Conservation (phyloP, 2,113 vertebrate genomes). For the Istiophorus platypterus region DNA sequence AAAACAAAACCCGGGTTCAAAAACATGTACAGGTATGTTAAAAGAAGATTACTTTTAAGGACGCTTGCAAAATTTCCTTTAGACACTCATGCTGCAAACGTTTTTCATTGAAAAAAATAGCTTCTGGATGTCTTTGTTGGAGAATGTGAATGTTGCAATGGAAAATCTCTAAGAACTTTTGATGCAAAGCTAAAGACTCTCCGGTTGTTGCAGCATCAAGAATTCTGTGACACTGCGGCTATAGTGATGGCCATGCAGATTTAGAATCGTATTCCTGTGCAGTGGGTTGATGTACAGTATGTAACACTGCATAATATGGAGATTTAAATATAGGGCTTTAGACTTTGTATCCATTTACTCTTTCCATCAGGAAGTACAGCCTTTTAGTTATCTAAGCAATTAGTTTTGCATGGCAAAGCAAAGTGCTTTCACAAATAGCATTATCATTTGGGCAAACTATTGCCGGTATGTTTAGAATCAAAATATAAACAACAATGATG, state of each 20-base stretch:
- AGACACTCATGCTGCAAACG: background rate
- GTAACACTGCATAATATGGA: too few species aligned
- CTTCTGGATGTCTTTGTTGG: slow-evolving; percentile 4
- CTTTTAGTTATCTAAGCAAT: too few species aligned
- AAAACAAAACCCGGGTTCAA: slow-evolving; percentile 40
- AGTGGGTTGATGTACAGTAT: too few species aligned
- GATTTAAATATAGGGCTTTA: too few species aligned
- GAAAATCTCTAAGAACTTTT: background rate
- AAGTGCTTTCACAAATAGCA: background rate
- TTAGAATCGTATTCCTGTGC: too few species aligned
- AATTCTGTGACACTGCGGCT: background rate
- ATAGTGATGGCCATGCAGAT: too few species aligned
- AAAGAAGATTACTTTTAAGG: slow-evolving; percentile 41
- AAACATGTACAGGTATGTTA: slow-evolving; percentile 38
- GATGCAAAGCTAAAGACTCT: background rate
- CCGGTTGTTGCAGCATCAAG: background rate
- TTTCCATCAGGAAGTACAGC: too few species aligned
- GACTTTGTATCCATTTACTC: too few species aligned
- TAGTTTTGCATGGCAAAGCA: background rate
- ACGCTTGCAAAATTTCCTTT: slow-evolving; percentile 21
- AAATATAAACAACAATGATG: background rate
- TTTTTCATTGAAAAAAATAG: slow-evolving; percentile 17
- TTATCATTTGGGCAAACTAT: background rate
- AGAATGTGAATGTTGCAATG: background rate
- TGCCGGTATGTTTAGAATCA: background rate